Base-by-base conservation (phyloP, 2,797 vertebrate genomes). In the Anniella stebbinsi region DNA sequence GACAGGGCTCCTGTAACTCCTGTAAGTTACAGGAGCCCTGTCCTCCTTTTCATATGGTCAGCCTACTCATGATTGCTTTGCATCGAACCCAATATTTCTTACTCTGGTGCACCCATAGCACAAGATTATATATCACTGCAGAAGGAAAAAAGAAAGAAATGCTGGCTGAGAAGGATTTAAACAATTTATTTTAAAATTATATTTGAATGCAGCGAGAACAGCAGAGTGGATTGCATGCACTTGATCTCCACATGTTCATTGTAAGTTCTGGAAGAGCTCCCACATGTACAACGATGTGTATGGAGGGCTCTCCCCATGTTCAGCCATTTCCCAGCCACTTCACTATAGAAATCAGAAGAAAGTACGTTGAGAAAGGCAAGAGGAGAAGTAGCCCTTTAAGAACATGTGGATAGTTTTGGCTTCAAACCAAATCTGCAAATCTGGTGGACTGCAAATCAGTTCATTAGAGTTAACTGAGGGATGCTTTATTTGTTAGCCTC, bases 141-240 rank as follows among this genome's bases (percentile, higher is more conserved):
- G 77, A 80, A 86, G 66, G 85, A 85, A 93, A 89, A 3, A 10
- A 8, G 10, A 87, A 91, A 81, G 60, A 88, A 70, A 92, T 94
- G 92, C 91, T 54, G 87, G 73, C 51, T 87, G 92, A 87, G 84
- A 94, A 95, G 77, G 69, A 92, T 60, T 89, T 30, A 38, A 83
- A 66, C 38, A 63, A 33, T 63, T 51, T 51, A 51, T 51, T 51
- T 51, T 5, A 51, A 30, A 33, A 15, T 30, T 80, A 51, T 25
- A 80, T 48, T 25, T 30, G 9, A 67, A 67, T 67, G 8, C 3
- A 28, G 30, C 30, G 66, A 67, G 66, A 25, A 8, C 8, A 67
- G 23, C 23, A 10, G 10, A 67, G 66, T 67, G 66, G 25, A 67
- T 21, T 67, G 23, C 23, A 67, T 7, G 28, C 4, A 7, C 28